Percentiles rank a stretch among this genome's conserved stretches.
phyloP scores from a whole-genome alignment of 2,888 invertebrate genomes.

The Troides helena region DNA sequence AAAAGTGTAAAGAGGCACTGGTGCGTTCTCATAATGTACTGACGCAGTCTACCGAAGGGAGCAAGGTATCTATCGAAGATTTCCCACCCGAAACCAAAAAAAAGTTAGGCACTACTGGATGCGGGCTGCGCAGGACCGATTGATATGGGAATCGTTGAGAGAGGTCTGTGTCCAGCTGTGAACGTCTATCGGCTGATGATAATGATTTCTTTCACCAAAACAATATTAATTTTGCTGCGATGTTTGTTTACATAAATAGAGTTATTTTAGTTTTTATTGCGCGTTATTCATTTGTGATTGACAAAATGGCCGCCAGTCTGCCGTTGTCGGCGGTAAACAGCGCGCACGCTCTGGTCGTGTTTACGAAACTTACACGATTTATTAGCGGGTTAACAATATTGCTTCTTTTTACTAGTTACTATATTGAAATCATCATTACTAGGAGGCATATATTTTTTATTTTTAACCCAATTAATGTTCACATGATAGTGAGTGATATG shows the following conservation, averaged over 20 bases:
- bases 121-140: no score
- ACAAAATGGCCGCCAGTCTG: slow-evolving; percentile 6
- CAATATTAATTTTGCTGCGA: neutral
- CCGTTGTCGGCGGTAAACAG: slow-evolving; percentile 10
- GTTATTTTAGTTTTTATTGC: neutral
- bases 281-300: neutral
- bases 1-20: no score
- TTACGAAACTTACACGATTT: slow-evolving; percentile 36
- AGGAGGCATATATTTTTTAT: neutral
- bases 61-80: no score
- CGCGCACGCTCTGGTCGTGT: slow-evolving; percentile 27
- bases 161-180: no score
- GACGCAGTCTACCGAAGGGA: no score
- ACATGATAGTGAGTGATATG: no score
- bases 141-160: no score
- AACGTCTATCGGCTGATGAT: neutral
- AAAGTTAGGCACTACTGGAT: no score
- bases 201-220: neutral
- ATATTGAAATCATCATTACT: slow-evolving; percentile 1
- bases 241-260: neutral
- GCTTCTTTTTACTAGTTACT: slow-evolving; percentile 19
- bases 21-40: no score
- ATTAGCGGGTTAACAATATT: slow-evolving; percentile 36
- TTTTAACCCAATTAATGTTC: no score
- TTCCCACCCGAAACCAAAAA: no score